Base-by-base conservation (phyloP, 2,888 invertebrate genomes). In the Tachina grossa region DNA sequence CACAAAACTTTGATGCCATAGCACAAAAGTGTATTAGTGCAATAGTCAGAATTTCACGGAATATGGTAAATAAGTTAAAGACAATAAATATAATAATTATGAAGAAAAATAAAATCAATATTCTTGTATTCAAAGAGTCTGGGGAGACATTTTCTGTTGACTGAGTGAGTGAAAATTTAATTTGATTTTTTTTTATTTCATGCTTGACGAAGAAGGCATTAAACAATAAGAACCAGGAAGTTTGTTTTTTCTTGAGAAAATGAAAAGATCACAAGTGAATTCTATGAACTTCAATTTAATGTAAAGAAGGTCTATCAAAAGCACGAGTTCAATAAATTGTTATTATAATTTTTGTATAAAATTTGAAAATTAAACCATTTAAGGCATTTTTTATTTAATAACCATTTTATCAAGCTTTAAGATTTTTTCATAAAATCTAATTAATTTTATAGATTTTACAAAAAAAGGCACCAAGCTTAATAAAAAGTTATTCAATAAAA, bases 11-110 rank as follows among this genome's bases (percentile, higher is more conserved):
- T 71, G 53, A 65, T 71, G 14, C 63, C 71, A 68, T 61, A 16
- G 53, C 59, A 51, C 47, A 51, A 69, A 75, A 45, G 19, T 63
- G 71, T 72, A 63, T 39, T 79, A 59, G 59, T 66, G 66, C 43
- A 59, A 59, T 43, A 51, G 43, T 14, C 13, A n/a, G 68, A 49
- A 71, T 83, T 75, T 80, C 82, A 83, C 72, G 61, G 61, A 68
- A 79, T 78, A 68, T 84, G 61, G 11, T 68, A 81, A 75, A 81
- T 75, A 75, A 81, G 63, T 68, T 57, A 74, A 74, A 81, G 75
- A 81, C 74, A 81, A 81, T 81, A 81, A 81, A 81, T 69, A 66
- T 74, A 43, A 74, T 81, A 81, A 81, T 81, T 81, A 81, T 66
- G 51, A 65, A 74, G 31, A 81, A 59, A 81, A 81, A 81, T 74